Evolutionary conservation across 2,888 invertebrate species (phyloP).

Genomic region (Plebejus argus): DNA sequence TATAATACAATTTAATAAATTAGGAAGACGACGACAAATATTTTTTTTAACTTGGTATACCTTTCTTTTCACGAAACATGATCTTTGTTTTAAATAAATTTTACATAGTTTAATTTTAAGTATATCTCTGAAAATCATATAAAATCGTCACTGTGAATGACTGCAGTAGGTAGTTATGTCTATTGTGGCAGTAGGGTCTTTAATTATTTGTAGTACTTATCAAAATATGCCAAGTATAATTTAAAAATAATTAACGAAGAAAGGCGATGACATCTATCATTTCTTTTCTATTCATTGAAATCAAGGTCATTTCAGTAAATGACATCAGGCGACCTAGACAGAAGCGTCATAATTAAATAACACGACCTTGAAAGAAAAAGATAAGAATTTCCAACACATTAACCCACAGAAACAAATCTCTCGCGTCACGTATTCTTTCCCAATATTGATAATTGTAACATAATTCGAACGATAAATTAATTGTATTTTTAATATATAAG

Average conservation of each 20-base stretch:
- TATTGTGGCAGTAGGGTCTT: too few relatives aligned
- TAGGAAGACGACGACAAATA: background rate
- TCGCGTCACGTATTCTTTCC: constrained; percentile 29
- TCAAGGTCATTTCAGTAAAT: background rate
- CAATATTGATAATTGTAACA: constrained; percentile 8
- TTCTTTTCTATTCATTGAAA: background rate
- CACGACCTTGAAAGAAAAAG: background rate
- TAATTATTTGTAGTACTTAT: too few relatives aligned
- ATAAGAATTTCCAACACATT: constrained; percentile 24
- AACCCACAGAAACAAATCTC: constrained; percentile 5
- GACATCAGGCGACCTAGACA: background rate
- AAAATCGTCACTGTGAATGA: too few relatives aligned
- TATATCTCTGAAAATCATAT: too few relatives aligned
- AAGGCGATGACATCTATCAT: background rate
- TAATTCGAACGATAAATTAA: constrained; percentile 21
- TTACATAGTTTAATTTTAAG: too few relatives aligned
- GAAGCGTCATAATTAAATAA: constrained; percentile 16
- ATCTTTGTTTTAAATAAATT: too few relatives aligned
- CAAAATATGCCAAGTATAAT: too few relatives aligned
- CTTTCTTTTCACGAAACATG: too few relatives aligned
- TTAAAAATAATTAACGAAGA: background rate
- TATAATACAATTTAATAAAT: background rate
- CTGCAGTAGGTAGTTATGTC: too few relatives aligned
- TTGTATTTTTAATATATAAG: constrained; percentile 31
- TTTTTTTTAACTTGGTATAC: too few relatives aligned